phyloP scores from a whole-genome alignment of 2,113 vertebrate genomes.

The Mandrillus leucophaeus region DNA sequence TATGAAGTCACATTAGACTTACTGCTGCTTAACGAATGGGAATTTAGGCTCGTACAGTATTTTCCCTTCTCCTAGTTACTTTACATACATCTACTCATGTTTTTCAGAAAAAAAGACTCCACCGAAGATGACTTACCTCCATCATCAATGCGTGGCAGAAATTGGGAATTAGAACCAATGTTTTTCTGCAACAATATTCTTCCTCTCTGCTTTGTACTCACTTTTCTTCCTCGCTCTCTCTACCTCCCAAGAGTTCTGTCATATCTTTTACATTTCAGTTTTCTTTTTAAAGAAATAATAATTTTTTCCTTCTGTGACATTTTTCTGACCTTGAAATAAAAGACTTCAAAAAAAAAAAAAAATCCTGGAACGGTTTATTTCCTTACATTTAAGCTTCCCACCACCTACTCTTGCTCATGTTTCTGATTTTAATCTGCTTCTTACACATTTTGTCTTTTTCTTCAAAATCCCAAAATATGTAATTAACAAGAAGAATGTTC shows the following conservation, averaged over 20 bases:
- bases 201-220: neutral
- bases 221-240: neutral
- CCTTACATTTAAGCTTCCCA: neutral
- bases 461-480: neutral
- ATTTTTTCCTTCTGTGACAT: neutral
- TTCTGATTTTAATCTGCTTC: neutral
- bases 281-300: neutral
- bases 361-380: neutral
- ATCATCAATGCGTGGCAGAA: neutral
- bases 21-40: neutral
- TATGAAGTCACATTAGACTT: neutral
- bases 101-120: neutral
- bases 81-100: neutral
- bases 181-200: neutral
- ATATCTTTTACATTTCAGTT: neutral
- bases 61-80: neutral
- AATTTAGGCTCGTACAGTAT: accelerated
- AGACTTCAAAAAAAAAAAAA: neutral
- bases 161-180: neutral
- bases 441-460: neutral
- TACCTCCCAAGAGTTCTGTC: neutral
- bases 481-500: neutral
- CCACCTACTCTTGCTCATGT: neutral
- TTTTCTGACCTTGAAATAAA: neutral
- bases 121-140: neutral